Evolutionary conservation across 2,113 vertebrate species (phyloP).

Genomic region (Grammomys surdaster): DNA sequence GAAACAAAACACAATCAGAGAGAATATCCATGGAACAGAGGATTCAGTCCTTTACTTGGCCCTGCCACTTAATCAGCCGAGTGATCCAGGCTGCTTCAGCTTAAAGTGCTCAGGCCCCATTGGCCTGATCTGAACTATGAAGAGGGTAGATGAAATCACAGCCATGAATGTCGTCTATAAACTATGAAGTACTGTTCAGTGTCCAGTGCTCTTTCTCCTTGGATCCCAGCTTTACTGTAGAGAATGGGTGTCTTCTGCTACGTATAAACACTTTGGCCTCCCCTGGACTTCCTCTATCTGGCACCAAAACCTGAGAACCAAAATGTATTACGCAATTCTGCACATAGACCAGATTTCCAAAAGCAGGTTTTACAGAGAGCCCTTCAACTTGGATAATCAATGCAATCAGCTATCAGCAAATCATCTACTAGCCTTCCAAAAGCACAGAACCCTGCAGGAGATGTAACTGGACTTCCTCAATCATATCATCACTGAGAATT

Average conservation of each 20-base stretch:
- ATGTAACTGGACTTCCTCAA: background rate
- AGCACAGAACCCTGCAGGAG: background rate
- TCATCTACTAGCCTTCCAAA: background rate
- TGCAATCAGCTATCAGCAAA: background rate
- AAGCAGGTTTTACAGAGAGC: background rate
- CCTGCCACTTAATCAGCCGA: background rate
- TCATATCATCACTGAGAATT: background rate
- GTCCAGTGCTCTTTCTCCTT: background rate
- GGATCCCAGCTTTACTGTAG: background rate
- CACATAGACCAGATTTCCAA: background rate
- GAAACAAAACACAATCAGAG: background rate
- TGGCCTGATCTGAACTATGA: background rate
- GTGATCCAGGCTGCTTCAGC: background rate
- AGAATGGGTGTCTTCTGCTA: background rate
- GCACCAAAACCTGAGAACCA: background rate
- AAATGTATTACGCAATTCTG: background rate
- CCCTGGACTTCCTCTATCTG: background rate
- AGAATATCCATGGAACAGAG: background rate
- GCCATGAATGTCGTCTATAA: background rate
- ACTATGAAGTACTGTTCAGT: background rate
- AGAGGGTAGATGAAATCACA: background rate
- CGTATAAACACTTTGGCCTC: background rate
- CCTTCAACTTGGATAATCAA: conserved; percentile 26
- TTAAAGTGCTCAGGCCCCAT: background rate
- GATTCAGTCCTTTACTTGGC: background rate